Evolutionary conservation across 2,113 vertebrate genomes (phyloP).

Genomic region (Grantiella picta): DNA sequence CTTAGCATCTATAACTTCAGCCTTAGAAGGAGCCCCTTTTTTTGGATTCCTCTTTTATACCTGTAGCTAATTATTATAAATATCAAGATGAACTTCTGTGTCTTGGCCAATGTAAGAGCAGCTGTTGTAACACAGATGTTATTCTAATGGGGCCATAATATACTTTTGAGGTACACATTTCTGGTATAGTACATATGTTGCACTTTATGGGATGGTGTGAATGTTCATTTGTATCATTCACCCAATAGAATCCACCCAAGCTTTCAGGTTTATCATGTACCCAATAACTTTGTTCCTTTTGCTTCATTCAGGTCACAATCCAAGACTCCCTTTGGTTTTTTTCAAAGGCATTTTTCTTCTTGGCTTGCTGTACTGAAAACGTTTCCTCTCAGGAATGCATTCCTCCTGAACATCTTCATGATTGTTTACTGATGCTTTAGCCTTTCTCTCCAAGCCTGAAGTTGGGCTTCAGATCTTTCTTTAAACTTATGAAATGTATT

Average conservation of each 20-base stretch:
- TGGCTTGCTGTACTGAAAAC: neutral
- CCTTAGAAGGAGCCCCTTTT: neutral
- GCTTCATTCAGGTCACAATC: neutral
- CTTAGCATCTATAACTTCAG: neutral
- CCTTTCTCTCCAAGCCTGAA: neutral
- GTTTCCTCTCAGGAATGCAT: neutral
- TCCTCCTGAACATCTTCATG: neutral
- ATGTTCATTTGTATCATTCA: neutral
- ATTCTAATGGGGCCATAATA: neutral
- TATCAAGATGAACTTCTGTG: neutral
- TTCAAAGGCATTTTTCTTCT: neutral
- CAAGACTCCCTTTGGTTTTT: neutral
- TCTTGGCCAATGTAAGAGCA: neutral
- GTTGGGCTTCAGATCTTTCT: neutral
- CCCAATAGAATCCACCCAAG: neutral
- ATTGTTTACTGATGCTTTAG: neutral
- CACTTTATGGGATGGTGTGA: neutral
- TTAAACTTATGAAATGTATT: neutral
- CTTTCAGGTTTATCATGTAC: neutral
- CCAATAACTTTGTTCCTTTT: neutral
- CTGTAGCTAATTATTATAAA: neutral
- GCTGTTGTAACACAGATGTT: neutral
- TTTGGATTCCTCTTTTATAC: neutral
- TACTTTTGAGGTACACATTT: neutral
- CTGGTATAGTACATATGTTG: rapidly evolving